Percentiles rank a stretch among this genome's conserved stretches.
Conservation (phyloP, 2,888 invertebrate species). For the Xestoiulus laeticollis region DNA sequence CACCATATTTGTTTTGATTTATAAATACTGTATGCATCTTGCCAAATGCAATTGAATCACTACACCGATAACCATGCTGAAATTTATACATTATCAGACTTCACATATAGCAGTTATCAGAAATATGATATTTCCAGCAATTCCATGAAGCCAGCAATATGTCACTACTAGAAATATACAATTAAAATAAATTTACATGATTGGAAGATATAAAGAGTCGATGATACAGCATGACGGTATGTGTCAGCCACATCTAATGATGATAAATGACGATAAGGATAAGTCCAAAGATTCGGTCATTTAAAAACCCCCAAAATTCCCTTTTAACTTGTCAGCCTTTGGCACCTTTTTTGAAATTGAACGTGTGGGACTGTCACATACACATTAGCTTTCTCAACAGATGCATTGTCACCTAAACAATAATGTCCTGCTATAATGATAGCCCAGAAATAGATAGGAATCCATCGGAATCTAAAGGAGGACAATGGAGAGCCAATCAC, state of each 20-base stretch:
- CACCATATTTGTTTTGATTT: too few relatives aligned
- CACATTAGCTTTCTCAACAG: neutral
- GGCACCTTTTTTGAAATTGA: neutral
- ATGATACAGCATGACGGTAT: neutral
- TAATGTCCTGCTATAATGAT: conserved; percentile 11
- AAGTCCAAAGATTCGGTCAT: neutral
- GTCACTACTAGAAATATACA: too few relatives aligned
- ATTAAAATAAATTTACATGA: neutral
- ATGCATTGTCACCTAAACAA: conserved; percentile 45
- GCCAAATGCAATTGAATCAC: too few relatives aligned
- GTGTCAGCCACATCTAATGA: neutral
- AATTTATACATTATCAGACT: neutral
- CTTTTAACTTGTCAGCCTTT: neutral
- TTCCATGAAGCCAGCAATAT: too few relatives aligned
- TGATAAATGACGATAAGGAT: conserved; percentile 3
- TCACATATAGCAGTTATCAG: neutral
- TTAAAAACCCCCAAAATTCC: conserved; percentile 4
- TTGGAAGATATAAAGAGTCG: too few relatives aligned
- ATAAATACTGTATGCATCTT: too few relatives aligned
- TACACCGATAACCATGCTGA: too few relatives aligned
- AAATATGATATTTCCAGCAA: too few relatives aligned
- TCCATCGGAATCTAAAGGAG: neutral
- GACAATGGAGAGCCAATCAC: conserved; percentile 21
- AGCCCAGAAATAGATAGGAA: conserved; percentile 31
- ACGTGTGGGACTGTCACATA: neutral